Conservation (phyloP, 2,113 vertebrate species). For the Phaetusa simplex region DNA sequence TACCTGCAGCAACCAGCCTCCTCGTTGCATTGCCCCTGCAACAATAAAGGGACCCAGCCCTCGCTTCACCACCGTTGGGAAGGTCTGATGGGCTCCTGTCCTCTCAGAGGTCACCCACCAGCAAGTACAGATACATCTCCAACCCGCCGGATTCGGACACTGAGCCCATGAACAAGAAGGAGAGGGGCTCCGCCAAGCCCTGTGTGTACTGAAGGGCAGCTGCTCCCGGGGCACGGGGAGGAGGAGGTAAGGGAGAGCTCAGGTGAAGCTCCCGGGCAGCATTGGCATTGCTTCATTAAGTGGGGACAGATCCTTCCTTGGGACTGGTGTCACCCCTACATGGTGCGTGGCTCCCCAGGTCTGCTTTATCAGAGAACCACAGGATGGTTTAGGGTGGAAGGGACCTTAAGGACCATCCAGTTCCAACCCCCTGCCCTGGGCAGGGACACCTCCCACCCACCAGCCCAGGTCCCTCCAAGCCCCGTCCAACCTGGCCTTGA, state of each 20-base stretch:
- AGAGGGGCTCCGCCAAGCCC: not conserved
- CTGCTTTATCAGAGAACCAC: not conserved
- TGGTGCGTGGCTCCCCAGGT: not conserved
- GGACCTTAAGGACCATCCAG: not conserved
- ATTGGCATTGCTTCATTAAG: fast-evolving
- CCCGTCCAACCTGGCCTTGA: not conserved
- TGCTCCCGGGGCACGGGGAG: not conserved
- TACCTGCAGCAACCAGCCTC: fast-evolving
- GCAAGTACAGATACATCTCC: not conserved
- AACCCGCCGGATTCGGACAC: not conserved
- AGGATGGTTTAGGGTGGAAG: not conserved
- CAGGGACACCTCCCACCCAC: not conserved
- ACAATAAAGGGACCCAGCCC: not conserved
- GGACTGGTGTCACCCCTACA: fast-evolving
- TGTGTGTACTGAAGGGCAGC: not conserved
- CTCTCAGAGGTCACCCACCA: not conserved
- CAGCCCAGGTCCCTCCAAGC: not conserved
- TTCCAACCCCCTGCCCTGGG: not conserved
- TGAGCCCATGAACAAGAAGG: conserved; percentile 8
- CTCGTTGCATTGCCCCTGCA: fast-evolving
- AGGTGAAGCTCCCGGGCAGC: fast-evolving
- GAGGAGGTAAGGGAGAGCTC: not conserved
- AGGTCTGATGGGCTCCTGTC: not conserved
- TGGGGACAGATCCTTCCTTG: not conserved
- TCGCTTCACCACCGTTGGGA: fast-evolving